phyloP scores from a whole-genome alignment of 2,113 vertebrate species.

The Cichladusa arquata region DNA sequence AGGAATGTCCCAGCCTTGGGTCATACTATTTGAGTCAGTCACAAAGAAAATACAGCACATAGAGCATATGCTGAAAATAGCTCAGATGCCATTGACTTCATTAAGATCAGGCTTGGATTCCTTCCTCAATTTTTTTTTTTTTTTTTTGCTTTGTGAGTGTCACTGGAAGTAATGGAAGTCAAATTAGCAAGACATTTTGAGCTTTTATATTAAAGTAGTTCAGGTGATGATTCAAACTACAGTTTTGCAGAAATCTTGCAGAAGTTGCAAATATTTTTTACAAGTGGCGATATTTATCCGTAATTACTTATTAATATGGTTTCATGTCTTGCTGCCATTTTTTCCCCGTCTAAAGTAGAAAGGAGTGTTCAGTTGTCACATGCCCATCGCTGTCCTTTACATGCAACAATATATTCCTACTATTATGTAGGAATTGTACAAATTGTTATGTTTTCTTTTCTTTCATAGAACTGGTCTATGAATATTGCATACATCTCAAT shows the following conservation, averaged over 20 bases:
- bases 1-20: constrained; percentile 37
- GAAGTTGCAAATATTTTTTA: neutral
- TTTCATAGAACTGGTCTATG: neutral
- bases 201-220: neutral
- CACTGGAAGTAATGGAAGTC: neutral
- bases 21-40: constrained; percentile 35
- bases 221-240: neutral
- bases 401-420: neutral
- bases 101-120: constrained; percentile 15
- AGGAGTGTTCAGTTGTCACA: fast-evolving
- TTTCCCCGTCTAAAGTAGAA: neutral
- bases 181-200: neutral
- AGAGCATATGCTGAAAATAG: constrained; percentile 41
- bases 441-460: neutral
- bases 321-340: neutral
- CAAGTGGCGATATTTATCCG: neutral
- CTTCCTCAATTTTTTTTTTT: neutral
- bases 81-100: constrained; percentile 29
- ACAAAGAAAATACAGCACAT: constrained; percentile 23
- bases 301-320: neutral
- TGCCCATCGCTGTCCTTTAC: neutral
- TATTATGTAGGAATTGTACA: neutral
- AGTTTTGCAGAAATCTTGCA: neutral
- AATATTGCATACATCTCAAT: fast-evolving
- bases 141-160: neutral